These are phyloP conservation scores for Drosophila acutilabella DNA, from an alignment of 2,888 invertebrate species.

Conservation along the genomic window DNA sequence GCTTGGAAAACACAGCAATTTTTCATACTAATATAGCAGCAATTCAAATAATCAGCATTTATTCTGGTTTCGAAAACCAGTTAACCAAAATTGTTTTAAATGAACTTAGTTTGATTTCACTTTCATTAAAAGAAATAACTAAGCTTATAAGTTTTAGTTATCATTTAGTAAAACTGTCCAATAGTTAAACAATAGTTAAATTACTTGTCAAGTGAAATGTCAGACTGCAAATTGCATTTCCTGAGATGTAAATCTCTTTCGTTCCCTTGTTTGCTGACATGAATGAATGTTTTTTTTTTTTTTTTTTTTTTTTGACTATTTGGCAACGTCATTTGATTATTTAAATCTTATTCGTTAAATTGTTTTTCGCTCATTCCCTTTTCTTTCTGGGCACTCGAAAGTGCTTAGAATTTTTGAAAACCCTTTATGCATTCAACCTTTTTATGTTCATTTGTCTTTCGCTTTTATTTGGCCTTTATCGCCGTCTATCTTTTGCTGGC, in stretches of 20 bases:
- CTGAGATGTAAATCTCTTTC: background rate
- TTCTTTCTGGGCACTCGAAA: constrained; percentile 13
- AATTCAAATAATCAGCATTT: too few relatives aligned
- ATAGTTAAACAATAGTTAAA: background rate
- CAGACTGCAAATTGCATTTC: background rate
- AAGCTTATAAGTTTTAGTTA: background rate
- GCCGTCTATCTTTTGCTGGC: constrained; percentile 6
- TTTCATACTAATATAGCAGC: too few relatives aligned
- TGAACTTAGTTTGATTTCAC: background rate
- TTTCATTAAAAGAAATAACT: background rate
- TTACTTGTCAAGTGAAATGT: background rate
- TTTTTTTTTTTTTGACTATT: too few relatives aligned
- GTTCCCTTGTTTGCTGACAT: background rate
- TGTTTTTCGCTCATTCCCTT: background rate
- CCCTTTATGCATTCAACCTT: constrained; percentile 19
- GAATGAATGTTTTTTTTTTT: constrained; percentile 1
- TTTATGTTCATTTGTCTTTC: constrained; percentile 30
- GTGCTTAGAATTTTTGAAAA: constrained; percentile 15
- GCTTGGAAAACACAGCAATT: too few relatives aligned
- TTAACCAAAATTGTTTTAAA: too few relatives aligned
- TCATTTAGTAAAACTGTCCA: background rate
- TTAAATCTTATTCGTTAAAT: constrained; percentile 16
- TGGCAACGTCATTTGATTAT: background rate
- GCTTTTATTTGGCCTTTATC: constrained; percentile 28
- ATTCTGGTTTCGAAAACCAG: too few relatives aligned